These are phyloP conservation scores for Oostethus manadensis DNA, from an alignment of 2,113 vertebrate species.

Conservation along the genomic window DNA sequence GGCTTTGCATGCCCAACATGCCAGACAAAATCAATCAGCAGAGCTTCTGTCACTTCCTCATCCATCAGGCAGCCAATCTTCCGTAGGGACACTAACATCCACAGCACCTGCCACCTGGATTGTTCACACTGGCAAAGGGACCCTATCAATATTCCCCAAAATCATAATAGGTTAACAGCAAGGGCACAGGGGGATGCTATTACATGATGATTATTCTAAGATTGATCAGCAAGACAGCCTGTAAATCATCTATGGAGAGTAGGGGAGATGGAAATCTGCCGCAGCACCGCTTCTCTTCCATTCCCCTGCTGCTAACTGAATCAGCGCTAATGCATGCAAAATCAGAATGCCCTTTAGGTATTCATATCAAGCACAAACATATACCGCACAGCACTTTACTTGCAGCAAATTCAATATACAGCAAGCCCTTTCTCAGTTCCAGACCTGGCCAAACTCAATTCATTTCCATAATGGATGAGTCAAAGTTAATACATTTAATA, in stretches of 20 bases:
- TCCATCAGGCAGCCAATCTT: slow-evolving; percentile 40
- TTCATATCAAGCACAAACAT: slow-evolving; percentile 4
- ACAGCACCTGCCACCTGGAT: slow-evolving; percentile 27
- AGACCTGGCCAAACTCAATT: too few relatives aligned
- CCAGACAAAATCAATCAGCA: slow-evolving; percentile 58
- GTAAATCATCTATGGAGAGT: slow-evolving; percentile 38
- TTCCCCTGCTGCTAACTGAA: slow-evolving; percentile 33
- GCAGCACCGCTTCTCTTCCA: slow-evolving; percentile 24
- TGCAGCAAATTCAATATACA: slow-evolving; percentile 4
- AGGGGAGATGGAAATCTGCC: slow-evolving; percentile 31
- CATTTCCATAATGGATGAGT: too few relatives aligned
- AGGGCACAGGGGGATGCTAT: slow-evolving; percentile 37
- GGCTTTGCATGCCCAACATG: slow-evolving; percentile 58
- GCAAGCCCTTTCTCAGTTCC: too few relatives aligned
- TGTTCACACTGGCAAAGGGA: slow-evolving; percentile 34
- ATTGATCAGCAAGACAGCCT: slow-evolving; percentile 32
- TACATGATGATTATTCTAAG: slow-evolving; percentile 51
- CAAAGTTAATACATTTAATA: too few relatives aligned
- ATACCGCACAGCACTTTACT: slow-evolving; percentile 13
- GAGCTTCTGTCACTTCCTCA: slow-evolving; percentile 50
- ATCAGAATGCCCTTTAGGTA: slow-evolving; percentile 28
- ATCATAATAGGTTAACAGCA: slow-evolving; percentile 39
- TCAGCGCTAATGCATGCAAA: slow-evolving; percentile 41
- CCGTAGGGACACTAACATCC: slow-evolving; percentile 39
- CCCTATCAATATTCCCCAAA: slow-evolving; percentile 37